Evolutionary conservation across 2,113 vertebrate species (phyloP).

Genomic region (Erythrocercus mccallii): DNA sequence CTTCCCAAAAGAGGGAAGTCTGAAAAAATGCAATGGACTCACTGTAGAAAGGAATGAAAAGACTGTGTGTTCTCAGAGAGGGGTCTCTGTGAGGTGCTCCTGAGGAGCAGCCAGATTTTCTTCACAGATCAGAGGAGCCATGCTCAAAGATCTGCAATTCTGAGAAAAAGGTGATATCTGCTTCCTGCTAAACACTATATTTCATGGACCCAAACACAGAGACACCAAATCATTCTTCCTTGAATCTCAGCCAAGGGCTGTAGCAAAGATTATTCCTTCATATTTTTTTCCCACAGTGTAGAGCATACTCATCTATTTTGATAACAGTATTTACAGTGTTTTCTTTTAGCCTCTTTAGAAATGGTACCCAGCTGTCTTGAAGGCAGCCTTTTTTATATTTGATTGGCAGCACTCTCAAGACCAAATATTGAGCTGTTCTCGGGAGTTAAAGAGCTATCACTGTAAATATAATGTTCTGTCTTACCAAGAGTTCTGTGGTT

Average conservation of each 20-base stretch:
- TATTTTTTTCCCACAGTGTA: neutral
- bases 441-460: constrained; percentile 40
- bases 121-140: neutral
- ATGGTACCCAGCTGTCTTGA: constrained; percentile 28
- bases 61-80: neutral
- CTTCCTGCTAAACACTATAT: neutral
- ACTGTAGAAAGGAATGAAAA: neutral
- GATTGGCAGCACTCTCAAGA: constrained; percentile 40
- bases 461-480: constrained; percentile 34
- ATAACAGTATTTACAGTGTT: constrained; percentile 43
- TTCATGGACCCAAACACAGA: neutral
- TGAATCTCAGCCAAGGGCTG: neutral
- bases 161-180: neutral
- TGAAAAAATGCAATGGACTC: neutral
- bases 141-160: neutral
- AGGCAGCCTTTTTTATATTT: constrained; percentile 24
- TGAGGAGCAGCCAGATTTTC: neutral
- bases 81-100: neutral
- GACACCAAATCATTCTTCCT: neutral
- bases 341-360: constrained; percentile 49
- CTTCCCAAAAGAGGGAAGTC: neutral
- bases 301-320: constrained; percentile 28
- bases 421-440: constrained; percentile 45
- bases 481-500: constrained; percentile 24
- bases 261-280: neutral